Conservation (phyloP, 2,888 invertebrate genomes). For the Drosophila kambysellisi region DNA sequence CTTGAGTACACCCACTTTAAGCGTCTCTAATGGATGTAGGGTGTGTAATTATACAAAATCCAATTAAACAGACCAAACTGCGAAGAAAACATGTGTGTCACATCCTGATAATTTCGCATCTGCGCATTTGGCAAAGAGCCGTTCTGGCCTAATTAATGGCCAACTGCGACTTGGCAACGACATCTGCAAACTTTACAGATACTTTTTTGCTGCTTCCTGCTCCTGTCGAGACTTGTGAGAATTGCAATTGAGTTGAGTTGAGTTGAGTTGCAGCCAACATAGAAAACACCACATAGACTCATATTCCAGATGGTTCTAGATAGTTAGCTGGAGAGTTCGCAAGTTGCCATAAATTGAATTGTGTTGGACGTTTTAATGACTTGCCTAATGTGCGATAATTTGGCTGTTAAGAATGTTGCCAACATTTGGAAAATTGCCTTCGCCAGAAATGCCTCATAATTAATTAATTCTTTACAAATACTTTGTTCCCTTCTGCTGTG, state of each 20-base stretch:
- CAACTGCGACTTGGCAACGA: slow-evolving; percentile 42
- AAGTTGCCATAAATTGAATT: slow-evolving; percentile 54
- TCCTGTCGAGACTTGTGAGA: not conserved
- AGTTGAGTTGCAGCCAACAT: slow-evolving; percentile 15
- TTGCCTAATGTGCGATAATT: slow-evolving; percentile 49
- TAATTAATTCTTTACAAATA: slow-evolving; percentile 17
- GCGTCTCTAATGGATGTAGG: not conserved
- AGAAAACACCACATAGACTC: slow-evolving; percentile 15
- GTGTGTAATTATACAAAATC: slow-evolving; percentile 40
- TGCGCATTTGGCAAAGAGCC: slow-evolving; percentile 31
- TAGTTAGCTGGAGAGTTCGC: slow-evolving; percentile 21
- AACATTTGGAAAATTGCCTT: slow-evolving; percentile 23
- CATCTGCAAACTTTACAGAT: slow-evolving; percentile 42
- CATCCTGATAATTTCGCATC: slow-evolving; percentile 58
- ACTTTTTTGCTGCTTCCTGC: slow-evolving; percentile 15
- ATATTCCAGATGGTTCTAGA: slow-evolving; percentile 27
- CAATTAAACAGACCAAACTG: slow-evolving; percentile 68
- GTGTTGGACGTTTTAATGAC: slow-evolving; percentile 45
- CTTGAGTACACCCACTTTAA: not conserved
- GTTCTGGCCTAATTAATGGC: slow-evolving; percentile 60
- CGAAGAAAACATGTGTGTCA: slow-evolving; percentile 62
- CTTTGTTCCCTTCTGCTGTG: not conserved
- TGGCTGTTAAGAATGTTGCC: slow-evolving; percentile 33
- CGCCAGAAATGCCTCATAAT: slow-evolving; percentile 6
- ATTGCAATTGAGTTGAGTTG: slow-evolving; percentile 19